Base-by-base conservation (phyloP, 1,140 invertebrate genomes). In the Meloidogyne hapla region DNA sequence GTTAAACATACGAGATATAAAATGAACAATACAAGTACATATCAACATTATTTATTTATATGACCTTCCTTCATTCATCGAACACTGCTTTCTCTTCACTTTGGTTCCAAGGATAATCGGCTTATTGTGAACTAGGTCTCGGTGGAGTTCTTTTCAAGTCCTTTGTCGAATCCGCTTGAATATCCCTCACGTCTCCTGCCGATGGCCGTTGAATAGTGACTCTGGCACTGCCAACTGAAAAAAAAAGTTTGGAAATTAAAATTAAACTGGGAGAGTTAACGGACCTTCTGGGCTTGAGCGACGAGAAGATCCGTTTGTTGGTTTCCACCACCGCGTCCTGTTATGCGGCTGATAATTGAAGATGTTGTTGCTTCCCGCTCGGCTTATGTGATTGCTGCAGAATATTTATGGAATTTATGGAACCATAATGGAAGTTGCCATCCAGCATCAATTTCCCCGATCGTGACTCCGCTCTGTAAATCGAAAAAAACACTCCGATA, bases 321-420 rank as follows among this genome's bases (percentile, higher is more conserved):
- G n/a, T 56, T 56, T 8, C 48, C 48, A 33, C 4, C 33, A 33
- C 48, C 48, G n/a, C 48, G 42, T 8, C 42, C 42, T 56, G 48
- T 56, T 4, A 56, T 18, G 4, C 48, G 48, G n/a, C 48, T 56
- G 18, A 56, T 15, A n/a, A 56, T 18, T 8, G 48, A 56, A 56
- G 48, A 56, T 56, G 48, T 56, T 56, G 48, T 56, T n/a, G 48
- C 48, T n/a, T 56, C 48, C 18, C 48, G 48, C n/a, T 56, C 48
- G 18, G 18, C 18, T 56, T 15, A 13, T 15, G 12, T 56, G 18
- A 56, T 56, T 0, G 48, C 48, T 6, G 18, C 48, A 56, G 48
- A 56, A 56, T 56, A 56, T 56, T 56, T 56, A 56, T 56, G 48
- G 13, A 12, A n/a, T n/a, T n/a, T n/a, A n/a, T n/a, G n/a, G n/a